Percentiles rank a stretch among this genome's conserved stretches.
phyloP scores from a whole-genome alignment of 1,140 invertebrate species.

The Apocrypta bakeri region DNA sequence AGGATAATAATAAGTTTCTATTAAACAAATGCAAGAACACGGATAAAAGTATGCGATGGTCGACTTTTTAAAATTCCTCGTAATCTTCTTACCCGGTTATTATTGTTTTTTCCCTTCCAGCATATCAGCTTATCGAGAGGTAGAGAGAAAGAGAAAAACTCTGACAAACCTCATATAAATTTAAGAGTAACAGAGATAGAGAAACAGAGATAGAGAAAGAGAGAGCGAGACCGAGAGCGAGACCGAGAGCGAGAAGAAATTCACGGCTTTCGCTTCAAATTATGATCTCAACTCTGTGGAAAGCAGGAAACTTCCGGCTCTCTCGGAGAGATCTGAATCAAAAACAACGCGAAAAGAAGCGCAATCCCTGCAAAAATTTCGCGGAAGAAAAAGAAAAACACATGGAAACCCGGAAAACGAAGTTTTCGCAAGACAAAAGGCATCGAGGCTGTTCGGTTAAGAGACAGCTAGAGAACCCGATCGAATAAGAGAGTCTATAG shows the following conservation, averaged over 20 bases:
- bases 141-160: not conserved
- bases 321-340: not conserved
- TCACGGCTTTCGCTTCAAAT: not conserved
- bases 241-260: too few relatives aligned
- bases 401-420: too few relatives aligned
- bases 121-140: not conserved
- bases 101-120: too few relatives aligned
- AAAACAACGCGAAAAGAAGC: slow-evolving; percentile 5
- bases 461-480: not conserved
- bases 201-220: not conserved
- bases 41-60: too few relatives aligned
- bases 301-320: too few relatives aligned
- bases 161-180: not conserved
- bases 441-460: not conserved
- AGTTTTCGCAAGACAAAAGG: slow-evolving; percentile 6
- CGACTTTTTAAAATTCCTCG: too few relatives aligned
- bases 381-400: not conserved
- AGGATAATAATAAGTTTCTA: not conserved
- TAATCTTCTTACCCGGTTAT: too few relatives aligned
- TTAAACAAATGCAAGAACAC: too few relatives aligned
- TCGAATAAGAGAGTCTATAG: not conserved
- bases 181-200: too few relatives aligned
- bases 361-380: not conserved
- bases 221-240: not conserved
- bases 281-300: not conserved